Base-by-base conservation (phyloP, 2,797 vertebrate genomes). In the Anabas testudineus region DNA sequence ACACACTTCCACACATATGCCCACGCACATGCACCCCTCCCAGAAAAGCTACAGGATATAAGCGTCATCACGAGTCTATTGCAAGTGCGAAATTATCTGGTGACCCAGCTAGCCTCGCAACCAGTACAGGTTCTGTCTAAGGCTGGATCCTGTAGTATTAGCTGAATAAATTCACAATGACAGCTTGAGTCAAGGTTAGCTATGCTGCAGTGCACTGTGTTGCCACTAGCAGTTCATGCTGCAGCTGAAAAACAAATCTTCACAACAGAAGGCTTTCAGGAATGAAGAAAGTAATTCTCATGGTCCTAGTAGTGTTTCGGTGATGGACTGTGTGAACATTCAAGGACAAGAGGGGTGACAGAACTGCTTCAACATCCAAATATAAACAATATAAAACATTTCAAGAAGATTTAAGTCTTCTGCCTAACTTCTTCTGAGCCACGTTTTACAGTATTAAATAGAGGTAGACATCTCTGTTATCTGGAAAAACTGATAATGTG, bases 151-250 rank as follows among this genome's bases (percentile, higher is more conserved):
- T 64, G 18, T 28, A 73, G 73, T 57, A 15, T 21, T 1, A 0
- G 65, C 56, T 65, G 66, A 71, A 72, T 76, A 62, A 64, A 83
- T 83, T 26, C 57, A 71, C 47, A 47, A 41, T 30, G 83, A 81
- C 81, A 79, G 74, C 67, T 22, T 0, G 3, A 76, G 79, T 83
- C 81, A 81, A 82, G 84, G 84, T 82, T 70, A 46, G 45, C 22
- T 39, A 9, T 1, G 47, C 70, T 45, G 62, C 75, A 60, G 36
- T 5, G 51, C 46, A 13, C 30, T 10, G 68, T 13, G 43, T 39
- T 14, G 14, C 67, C 57, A 18, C 55, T 13, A 52, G 78, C 74
- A 54, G 71, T 41, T 69, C 10, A 63, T 65, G 34, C 16, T 55
- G 19, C 12, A 37, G 66, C 60, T 34, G 64, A 63, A 63, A 58